Evolutionary conservation across 2,113 vertebrate genomes (phyloP).

Genomic region (Pteruthius melanotis): DNA sequence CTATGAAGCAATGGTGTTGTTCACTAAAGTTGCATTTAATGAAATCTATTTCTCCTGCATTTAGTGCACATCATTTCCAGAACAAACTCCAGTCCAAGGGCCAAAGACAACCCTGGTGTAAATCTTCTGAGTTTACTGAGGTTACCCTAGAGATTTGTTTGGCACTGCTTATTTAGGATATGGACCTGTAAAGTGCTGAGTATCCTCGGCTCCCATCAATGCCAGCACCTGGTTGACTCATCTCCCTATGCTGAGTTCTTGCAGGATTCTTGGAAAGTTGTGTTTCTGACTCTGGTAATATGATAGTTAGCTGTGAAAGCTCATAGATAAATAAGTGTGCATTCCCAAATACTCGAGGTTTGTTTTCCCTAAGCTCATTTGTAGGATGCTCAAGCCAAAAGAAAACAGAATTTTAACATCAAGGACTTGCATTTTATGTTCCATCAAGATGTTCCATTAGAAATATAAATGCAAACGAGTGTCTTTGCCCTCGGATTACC

Average conservation of each 20-base stretch:
- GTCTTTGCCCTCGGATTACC: not conserved
- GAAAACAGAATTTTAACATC: not conserved
- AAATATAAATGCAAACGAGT: not conserved
- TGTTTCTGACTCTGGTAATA: not conserved
- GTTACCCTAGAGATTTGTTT: not conserved
- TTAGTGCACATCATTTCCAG: not conserved
- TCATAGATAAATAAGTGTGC: not conserved
- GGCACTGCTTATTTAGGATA: not conserved
- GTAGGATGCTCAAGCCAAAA: not conserved
- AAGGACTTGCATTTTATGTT: not conserved
- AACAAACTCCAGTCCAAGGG: not conserved
- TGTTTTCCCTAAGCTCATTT: conserved; percentile 1
- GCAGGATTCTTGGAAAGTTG: not conserved
- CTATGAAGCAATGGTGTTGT: not conserved
- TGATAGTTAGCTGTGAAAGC: not conserved
- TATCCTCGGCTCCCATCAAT: not conserved
- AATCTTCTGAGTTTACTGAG: not conserved
- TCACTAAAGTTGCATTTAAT: not conserved
- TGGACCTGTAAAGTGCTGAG: not conserved
- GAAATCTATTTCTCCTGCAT: not conserved
- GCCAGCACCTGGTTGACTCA: not conserved
- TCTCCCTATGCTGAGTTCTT: not conserved
- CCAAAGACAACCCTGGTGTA: not conserved
- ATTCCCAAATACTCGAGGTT: not conserved
- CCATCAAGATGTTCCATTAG: not conserved